phyloP scores from a whole-genome alignment of 2,113 vertebrate genomes.

The Chaetodon trifascialis region DNA sequence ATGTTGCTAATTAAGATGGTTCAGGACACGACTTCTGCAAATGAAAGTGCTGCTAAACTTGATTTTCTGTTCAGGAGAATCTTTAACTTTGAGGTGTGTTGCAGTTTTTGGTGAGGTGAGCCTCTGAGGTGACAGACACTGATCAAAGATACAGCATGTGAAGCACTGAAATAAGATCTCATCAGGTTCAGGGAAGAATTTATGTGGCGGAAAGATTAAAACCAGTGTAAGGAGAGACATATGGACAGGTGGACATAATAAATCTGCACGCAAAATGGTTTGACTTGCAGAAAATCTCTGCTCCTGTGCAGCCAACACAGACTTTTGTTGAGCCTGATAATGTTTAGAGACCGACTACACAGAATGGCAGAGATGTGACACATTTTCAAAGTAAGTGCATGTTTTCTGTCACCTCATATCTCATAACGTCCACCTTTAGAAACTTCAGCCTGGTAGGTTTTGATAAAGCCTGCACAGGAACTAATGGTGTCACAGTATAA shows the following conservation, averaged over 20 bases:
- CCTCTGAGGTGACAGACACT: slow-evolving; percentile 22
- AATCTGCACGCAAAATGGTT: slow-evolving; percentile 40
- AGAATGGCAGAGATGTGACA: not conserved
- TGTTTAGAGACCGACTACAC: not conserved
- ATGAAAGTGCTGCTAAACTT: not conserved
- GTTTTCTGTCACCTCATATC: too few relatives aligned
- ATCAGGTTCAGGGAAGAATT: slow-evolving; percentile 52
- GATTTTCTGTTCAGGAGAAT: not conserved
- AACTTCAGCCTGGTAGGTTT: not conserved
- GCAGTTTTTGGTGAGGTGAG: slow-evolving; percentile 20
- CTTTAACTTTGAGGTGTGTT: not conserved
- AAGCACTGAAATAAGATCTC: slow-evolving; percentile 60
- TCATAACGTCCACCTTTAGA: not conserved
- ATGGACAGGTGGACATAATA: slow-evolving; percentile 73
- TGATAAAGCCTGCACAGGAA: not conserved
- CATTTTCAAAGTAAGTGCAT: not conserved
- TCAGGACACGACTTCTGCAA: not conserved
- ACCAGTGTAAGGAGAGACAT: slow-evolving; percentile 62
- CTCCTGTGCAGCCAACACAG: not conserved
- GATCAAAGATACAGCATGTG: slow-evolving; percentile 55
- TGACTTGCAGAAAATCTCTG: slow-evolving; percentile 30
- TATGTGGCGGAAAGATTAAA: slow-evolving; percentile 64
- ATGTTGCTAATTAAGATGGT: not conserved
- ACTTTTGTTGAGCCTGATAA: not conserved
- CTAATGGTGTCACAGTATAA: not conserved